Evolutionary conservation across 2,113 vertebrate species (phyloP).

Genomic region (Calyptommatus sinebrachiatus): DNA sequence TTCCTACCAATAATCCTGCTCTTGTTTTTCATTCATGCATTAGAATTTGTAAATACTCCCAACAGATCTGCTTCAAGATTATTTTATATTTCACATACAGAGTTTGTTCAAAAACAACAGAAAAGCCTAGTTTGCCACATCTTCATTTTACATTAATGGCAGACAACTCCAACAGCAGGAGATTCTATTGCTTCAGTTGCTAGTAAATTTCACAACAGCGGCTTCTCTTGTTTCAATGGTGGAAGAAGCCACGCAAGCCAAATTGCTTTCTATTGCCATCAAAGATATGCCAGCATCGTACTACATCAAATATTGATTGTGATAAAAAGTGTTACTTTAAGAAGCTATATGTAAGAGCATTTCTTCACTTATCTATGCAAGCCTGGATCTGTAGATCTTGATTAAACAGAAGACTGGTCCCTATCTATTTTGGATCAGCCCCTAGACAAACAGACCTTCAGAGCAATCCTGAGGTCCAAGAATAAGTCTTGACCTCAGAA

Average conservation of each 20-base stretch:
- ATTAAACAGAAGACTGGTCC: too few species aligned
- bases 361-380: neutral
- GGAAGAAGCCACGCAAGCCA: neutral
- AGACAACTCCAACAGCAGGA: neutral
- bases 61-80: neutral
- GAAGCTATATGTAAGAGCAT: neutral
- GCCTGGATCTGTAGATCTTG: too few species aligned
- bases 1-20: neutral
- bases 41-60: neutral
- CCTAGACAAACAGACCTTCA: too few species aligned
- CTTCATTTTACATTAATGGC: neutral
- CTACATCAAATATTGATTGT: neutral
- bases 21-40: slow-evolving; percentile 14
- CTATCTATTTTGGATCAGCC: too few species aligned
- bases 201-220: neutral
- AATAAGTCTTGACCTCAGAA: too few species aligned
- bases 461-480: too few species aligned
- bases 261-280: neutral
- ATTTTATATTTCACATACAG: neutral
- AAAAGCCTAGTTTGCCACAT: neutral
- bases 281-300: neutral
- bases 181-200: too few species aligned
- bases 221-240: neutral
- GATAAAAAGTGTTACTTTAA: neutral
- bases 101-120: neutral